Conservation (phyloP, 2,113 vertebrate genomes). For the Bungarus multicinctus region DNA sequence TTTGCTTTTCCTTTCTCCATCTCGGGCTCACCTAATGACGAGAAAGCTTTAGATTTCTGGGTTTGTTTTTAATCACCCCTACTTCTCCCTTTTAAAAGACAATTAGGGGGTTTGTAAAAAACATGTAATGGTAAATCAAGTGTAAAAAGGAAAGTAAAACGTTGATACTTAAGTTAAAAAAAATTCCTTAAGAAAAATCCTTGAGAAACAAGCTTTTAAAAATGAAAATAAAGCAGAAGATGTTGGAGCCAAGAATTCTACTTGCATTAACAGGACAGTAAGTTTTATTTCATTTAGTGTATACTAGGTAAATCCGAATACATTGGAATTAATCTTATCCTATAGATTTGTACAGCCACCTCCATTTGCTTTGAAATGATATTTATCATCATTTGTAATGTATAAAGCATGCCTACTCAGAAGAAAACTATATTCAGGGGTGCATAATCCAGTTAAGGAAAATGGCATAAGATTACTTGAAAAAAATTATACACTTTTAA, state of each 20-base stretch:
- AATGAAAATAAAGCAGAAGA: not conserved
- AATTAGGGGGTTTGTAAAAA: constrained; percentile 72
- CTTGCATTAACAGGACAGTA: not conserved
- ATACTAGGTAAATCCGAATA: not conserved
- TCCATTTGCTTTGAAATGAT: not conserved
- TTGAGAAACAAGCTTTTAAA: not conserved
- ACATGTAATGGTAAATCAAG: constrained; percentile 83
- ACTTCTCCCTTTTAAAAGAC: constrained; percentile 69
- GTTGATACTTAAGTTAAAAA: not conserved
- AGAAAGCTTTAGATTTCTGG: constrained; percentile 77
- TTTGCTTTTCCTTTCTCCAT: constrained; percentile 58
- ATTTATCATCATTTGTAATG: not conserved
- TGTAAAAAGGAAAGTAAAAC: constrained; percentile 54
- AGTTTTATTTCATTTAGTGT: not conserved
- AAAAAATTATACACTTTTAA: not conserved
- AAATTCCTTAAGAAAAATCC: not conserved
- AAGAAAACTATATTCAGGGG: not conserved
- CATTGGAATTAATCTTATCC: not conserved
- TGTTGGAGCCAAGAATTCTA: not conserved
- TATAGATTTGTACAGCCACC: not conserved
- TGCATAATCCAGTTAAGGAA: not conserved
- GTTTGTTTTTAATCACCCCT: constrained; percentile 70
- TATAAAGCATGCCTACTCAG: not conserved
- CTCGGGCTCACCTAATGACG: constrained; percentile 69
- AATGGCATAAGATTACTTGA: not conserved